phyloP scores from a whole-genome alignment of 1,140 invertebrate species.

The Laodelphax striatellus region DNA sequence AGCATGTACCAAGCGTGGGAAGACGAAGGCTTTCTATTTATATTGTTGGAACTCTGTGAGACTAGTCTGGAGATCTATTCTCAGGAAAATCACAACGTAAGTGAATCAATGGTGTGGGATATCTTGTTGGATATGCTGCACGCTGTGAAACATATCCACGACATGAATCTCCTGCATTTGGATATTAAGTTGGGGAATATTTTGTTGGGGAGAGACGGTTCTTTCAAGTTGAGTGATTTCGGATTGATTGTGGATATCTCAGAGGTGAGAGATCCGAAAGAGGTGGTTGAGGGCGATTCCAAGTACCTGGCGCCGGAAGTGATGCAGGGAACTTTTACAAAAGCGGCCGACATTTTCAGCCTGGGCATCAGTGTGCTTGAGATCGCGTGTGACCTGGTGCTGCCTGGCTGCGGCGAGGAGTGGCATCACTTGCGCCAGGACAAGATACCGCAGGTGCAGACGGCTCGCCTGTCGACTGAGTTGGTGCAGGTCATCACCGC shows the following conservation, averaged over 20 bases:
- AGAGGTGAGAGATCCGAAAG: constrained; percentile 40
- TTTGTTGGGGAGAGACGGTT: constrained; percentile 43
- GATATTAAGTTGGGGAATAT: constrained; percentile 73
- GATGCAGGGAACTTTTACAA: constrained; percentile 47
- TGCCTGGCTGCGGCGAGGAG: constrained; percentile 34
- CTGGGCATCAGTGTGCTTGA: constrained; percentile 63
- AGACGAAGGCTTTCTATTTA: constrained; percentile 53
- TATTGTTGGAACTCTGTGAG: constrained; percentile 59
- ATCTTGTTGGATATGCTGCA: constrained; percentile 33
- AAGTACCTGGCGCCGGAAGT: constrained; percentile 65
- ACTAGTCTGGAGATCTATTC: constrained; percentile 36
- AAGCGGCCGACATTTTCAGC: constrained; percentile 49
- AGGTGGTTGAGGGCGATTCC: constrained; percentile 57
- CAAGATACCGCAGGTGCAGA: neutral
- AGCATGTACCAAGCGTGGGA: constrained; percentile 61
- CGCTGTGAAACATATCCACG: constrained; percentile 54
- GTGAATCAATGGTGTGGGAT: constrained; percentile 32
- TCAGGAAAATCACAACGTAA: constrained; percentile 30
- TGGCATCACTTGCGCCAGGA: neutral
- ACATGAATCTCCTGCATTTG: constrained; percentile 53
- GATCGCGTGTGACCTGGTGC: constrained; percentile 53
- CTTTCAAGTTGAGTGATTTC: constrained; percentile 63
- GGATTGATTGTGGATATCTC: constrained; percentile 45
- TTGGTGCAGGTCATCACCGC: constrained; percentile 39
- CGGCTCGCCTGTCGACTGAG: constrained; percentile 34